These are phyloP conservation scores for Eueides isabella DNA, from an alignment of 1,140 invertebrate species.

Conservation along the genomic window DNA sequence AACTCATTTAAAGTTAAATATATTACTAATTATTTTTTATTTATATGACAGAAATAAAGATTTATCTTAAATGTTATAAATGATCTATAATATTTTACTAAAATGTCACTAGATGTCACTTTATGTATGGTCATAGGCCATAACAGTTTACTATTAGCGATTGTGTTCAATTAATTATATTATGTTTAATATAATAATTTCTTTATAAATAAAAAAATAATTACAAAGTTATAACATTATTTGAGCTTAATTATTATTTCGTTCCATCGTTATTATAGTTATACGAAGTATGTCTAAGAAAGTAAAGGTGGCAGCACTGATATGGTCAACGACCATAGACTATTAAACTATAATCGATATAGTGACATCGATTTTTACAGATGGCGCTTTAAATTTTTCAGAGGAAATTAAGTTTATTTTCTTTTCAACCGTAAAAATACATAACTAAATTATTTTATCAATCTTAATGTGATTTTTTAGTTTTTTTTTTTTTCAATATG, in stretches of 20 bases:
- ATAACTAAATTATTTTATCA: too few relatives aligned
- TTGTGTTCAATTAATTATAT: neutral
- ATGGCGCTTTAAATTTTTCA: slow-evolving; percentile 11
- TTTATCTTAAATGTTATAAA: too few relatives aligned
- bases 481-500: too few relatives aligned
- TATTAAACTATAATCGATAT: slow-evolving; percentile 18
- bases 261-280: neutral
- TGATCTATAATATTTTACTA: neutral
- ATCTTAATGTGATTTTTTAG: too few relatives aligned
- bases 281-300: neutral
- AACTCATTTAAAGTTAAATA: too few relatives aligned
- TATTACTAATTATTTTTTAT: neutral
- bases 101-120: slow-evolving; percentile 40
- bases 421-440: too few relatives aligned
- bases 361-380: neutral
- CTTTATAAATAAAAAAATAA: neutral
- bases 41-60: neutral
- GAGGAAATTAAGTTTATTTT: neutral
- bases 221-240: neutral
- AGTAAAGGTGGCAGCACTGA: slow-evolving; percentile 33
- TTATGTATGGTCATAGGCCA: slow-evolving; percentile 48
- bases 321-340: slow-evolving; percentile 18
- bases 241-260: neutral
- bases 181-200: neutral
- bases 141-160: neutral